Conservation (phyloP, 2,797 vertebrate genomes). For the Myotis pilosus region DNA sequence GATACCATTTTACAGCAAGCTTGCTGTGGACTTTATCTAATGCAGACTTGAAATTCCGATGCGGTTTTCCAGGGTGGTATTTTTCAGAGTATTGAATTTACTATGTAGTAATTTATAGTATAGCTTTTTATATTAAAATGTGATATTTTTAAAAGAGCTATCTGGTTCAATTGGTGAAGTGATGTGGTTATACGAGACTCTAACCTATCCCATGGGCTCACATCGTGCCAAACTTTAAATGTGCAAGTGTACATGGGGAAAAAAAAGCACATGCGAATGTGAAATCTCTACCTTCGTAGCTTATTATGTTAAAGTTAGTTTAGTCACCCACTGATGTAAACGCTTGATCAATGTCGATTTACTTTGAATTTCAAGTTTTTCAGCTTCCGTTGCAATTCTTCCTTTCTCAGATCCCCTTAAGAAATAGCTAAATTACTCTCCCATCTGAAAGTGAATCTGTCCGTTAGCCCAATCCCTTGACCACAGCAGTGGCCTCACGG, state of each 20-base stretch:
- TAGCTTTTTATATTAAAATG: constrained; percentile 82
- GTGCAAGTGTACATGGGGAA: constrained; percentile 55
- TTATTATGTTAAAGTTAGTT: constrained; percentile 50
- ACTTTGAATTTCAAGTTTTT: constrained; percentile 62
- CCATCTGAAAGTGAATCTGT: neutral
- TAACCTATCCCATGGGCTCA: constrained; percentile 66
- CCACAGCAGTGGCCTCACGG: neutral
- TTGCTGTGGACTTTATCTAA: constrained; percentile 66
- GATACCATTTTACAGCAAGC: constrained; percentile 57
- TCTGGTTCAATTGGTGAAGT: constrained; percentile 78
- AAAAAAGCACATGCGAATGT: constrained; percentile 74
- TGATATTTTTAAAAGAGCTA: constrained; percentile 79
- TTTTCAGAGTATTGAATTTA: constrained; percentile 81
- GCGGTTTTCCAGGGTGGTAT: constrained; percentile 78
- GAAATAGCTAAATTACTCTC: constrained; percentile 13
- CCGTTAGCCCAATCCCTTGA: neutral
- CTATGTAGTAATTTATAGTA: constrained; percentile 79
- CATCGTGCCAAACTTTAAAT: constrained; percentile 80
- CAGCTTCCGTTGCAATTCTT: constrained; percentile 46
- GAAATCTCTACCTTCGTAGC: constrained; percentile 69
- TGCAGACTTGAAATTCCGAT: constrained; percentile 80
- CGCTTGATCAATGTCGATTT: constrained; percentile 41
- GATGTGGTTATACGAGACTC: constrained; percentile 45
- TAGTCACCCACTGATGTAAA: constrained; percentile 31
- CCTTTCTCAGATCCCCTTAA: constrained; percentile 47